Base-by-base conservation (phyloP, 2,113 vertebrate species). In the Cavia aperea region DNA sequence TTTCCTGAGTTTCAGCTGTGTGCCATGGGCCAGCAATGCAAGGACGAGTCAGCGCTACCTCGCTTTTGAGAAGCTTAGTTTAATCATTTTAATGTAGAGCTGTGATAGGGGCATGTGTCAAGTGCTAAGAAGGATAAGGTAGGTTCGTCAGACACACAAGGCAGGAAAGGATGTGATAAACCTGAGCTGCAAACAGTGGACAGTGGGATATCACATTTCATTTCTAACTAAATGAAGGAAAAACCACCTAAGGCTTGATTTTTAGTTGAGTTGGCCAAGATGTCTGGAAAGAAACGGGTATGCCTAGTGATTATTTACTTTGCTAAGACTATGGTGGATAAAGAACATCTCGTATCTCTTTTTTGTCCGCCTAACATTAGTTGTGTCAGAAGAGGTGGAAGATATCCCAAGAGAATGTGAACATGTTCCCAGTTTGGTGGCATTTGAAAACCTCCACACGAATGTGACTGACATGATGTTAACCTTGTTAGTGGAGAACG, bases 401-500 rank as follows among this genome's bases (percentile, higher is more conserved):
- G 72, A 78, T 46, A 21, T 16, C n/a, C 16, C 46, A 73, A 88
- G 93, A 84, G 43, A 82, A 66, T 0, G 31, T 12, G 39, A 91
- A 86, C 84, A 70, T 54, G 36, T 39, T 83, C 63, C 97, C 23
- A 49, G 43, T 0, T 4, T 93, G 7, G 96, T 98, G 72, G 97
- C 98, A 60, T 92, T 99, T 95, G 97, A 98, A 95, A 98, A 98
- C 10, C 43, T 99, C 24, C 18, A 65, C 0, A 95, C 97, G 24
- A 58, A 58, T 24, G 31, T 92, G 33, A n/a, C 92, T 23, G 82
- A 90, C 0, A 95, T 94, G 0, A 39, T 98, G 60, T 91, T 99
- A 88, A 63, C 18, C 79, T 81, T 99, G 91, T 93, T 99, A 94
- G 96, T 99, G 90, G 98, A 99, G 95, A 98, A 97, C n/a, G 4